These are phyloP conservation scores for Tragelaphus scriptus DNA, from an alignment of 2,113 vertebrate genomes.

Conservation along the genomic window DNA sequence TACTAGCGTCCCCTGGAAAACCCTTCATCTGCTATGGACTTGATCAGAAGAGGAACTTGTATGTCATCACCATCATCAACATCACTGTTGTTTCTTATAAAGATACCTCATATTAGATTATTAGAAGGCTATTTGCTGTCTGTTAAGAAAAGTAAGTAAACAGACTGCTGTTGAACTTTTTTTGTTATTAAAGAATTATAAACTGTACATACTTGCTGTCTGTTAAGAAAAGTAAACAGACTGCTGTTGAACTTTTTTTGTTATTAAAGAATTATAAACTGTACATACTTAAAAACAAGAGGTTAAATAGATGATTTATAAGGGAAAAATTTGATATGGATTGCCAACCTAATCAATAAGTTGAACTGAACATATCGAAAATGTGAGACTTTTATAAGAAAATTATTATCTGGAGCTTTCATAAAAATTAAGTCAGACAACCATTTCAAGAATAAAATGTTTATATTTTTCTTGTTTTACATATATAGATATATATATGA, in stretches of 20 bases:
- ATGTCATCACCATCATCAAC: background rate
- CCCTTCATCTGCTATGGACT: background rate
- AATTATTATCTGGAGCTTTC: background rate
- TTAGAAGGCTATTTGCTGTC: background rate
- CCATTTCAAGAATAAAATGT: background rate
- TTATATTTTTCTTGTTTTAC: background rate
- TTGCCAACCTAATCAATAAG: background rate
- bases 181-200: slow-evolving; percentile 21
- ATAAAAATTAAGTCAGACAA: slow-evolving; percentile 46
- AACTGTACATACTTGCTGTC: background rate
- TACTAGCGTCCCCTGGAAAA: background rate
- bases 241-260: background rate
- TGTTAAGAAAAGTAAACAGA: background rate
- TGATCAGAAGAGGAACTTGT: background rate
- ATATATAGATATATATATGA: background rate
- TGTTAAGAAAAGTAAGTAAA: background rate
- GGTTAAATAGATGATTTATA: background rate
- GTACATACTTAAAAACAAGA: slow-evolving; percentile 2
- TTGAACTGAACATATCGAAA: slow-evolving; percentile 11
- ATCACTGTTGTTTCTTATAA: background rate
- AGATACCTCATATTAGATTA: background rate
- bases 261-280: slow-evolving; percentile 31
- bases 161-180: background rate
- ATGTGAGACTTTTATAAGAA: background rate
- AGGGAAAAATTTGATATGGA: background rate